Conservation (phyloP, 64 coral and sea anemone genomes). For the Acropora tenuis region DNA sequence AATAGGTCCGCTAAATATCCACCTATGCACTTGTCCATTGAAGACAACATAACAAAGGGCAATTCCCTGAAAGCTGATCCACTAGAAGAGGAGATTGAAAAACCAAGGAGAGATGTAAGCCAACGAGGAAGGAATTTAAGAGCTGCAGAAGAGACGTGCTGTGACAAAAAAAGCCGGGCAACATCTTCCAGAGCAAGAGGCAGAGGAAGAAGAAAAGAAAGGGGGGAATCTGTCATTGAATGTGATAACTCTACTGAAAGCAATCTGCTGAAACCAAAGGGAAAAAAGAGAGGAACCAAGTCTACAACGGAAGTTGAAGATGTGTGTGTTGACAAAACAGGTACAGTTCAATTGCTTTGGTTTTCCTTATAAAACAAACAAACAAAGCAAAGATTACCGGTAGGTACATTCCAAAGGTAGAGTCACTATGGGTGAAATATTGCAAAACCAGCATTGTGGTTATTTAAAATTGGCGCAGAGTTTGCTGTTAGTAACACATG, state of each 20-base stretch:
- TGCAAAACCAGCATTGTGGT: too few species aligned
- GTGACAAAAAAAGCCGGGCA: slow-evolving; percentile 2
- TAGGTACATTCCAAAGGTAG: neutral
- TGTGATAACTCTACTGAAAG: slow-evolving; percentile 18
- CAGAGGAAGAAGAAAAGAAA: slow-evolving; percentile 52
- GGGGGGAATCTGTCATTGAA: slow-evolving; percentile 1
- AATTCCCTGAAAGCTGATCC: neutral
- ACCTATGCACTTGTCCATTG: neutral
- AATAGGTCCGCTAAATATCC: neutral
- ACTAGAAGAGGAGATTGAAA: slow-evolving; percentile 19
- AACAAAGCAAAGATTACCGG: neutral
- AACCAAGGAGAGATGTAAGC: slow-evolving; percentile 22
- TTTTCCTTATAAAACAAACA: neutral
- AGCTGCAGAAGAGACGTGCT: neutral
- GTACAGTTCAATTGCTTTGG: neutral
- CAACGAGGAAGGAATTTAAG: neutral
- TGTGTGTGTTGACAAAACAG: neutral
- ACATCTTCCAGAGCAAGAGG: slow-evolving; percentile 35
- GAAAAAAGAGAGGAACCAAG: neutral
- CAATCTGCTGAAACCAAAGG: slow-evolving; percentile 13
- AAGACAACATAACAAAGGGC: neutral
- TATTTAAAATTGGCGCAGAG: too few species aligned
- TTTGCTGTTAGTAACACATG: too few species aligned
- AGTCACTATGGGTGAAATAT: neutral
- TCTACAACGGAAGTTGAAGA: neutral